phyloP scores from a whole-genome alignment of 2,113 vertebrate genomes.

The Echinops telfairi region DNA sequence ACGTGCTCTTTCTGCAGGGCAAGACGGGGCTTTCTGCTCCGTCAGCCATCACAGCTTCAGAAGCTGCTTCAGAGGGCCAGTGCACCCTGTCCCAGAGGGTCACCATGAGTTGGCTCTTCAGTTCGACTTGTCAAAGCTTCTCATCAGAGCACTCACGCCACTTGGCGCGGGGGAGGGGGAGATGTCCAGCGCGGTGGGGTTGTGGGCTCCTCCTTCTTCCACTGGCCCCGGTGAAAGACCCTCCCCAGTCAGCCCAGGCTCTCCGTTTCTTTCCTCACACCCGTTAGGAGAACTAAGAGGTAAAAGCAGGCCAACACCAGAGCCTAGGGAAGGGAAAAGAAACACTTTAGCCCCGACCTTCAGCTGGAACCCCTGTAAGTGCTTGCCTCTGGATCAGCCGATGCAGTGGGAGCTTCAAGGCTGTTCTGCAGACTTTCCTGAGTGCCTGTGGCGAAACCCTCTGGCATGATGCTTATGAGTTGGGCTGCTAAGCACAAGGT shows the following conservation, averaged over 20 bases:
- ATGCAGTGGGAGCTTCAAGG: no score
- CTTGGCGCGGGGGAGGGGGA: not conserved
- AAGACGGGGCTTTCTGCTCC: no score
- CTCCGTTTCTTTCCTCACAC: slow-evolving; percentile 29
- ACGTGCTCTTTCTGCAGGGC: no score
- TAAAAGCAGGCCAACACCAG: not conserved
- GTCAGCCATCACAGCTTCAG: no score
- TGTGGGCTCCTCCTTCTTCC: not conserved
- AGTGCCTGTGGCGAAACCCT: not conserved
- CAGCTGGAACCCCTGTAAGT: no score
- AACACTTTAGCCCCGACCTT: not conserved
- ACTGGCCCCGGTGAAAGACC: no score
- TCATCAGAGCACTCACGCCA: not conserved
- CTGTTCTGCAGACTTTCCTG: not conserved
- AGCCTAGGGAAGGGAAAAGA: not conserved
- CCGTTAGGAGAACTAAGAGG: not conserved
- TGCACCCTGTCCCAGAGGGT: no score
- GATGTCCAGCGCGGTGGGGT: no score
- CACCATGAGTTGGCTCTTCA: no score
- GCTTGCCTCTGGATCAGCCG: not conserved
- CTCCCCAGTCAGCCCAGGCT: not conserved
- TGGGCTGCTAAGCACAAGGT: not conserved
- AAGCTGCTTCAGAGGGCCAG: no score
- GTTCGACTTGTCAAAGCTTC: not conserved
- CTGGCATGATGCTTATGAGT: not conserved